Percentiles rank a stretch among this genome's conserved stretches.
phyloP scores from a whole-genome alignment of 2,888 invertebrate genomes.

The Sinelater perroti region DNA sequence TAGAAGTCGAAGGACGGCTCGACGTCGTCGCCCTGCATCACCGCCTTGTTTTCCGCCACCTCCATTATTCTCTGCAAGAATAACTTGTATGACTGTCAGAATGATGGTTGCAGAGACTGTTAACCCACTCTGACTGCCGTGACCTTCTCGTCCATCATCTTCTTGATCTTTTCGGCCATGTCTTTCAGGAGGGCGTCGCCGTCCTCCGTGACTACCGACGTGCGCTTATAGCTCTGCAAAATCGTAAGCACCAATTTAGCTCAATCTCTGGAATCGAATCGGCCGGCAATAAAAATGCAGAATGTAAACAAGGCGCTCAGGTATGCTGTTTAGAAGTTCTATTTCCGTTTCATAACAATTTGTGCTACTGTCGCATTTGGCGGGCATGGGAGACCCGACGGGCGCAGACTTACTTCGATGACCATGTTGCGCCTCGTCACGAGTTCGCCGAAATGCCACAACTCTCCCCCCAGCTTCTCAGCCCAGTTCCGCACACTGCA shows the following conservation, averaged over 20 bases:
- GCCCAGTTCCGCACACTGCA: slow-evolving; percentile 82
- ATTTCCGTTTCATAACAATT: neutral
- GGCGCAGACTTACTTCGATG: slow-evolving; percentile 71
- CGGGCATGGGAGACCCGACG: too few species aligned
- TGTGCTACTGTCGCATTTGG: neutral
- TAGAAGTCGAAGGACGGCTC: slow-evolving; percentile 72
- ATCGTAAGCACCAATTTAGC: neutral
- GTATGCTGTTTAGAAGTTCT: slow-evolving; percentile 12
- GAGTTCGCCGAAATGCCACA: slow-evolving; percentile 82
- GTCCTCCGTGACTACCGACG: slow-evolving; percentile 77
- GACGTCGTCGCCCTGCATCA: slow-evolving; percentile 64
- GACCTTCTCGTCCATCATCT: slow-evolving; percentile 89
- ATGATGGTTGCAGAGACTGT: neutral
- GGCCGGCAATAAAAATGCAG: neutral
- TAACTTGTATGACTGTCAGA: neutral
- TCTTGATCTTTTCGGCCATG: slow-evolving; percentile 84
- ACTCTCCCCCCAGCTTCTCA: slow-evolving; percentile 80
- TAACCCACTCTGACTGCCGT: slow-evolving; percentile 79
- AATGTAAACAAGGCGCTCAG: slow-evolving; percentile 22
- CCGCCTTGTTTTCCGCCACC: slow-evolving; percentile 82
- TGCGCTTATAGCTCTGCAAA: slow-evolving; percentile 78
- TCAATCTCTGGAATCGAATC: neutral
- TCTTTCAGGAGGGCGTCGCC: slow-evolving; percentile 82
- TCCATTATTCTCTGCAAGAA: slow-evolving; percentile 80
- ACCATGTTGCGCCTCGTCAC: slow-evolving; percentile 82